Base-by-base conservation (phyloP, 2,113 vertebrate species). In the Tringa solitaria region DNA sequence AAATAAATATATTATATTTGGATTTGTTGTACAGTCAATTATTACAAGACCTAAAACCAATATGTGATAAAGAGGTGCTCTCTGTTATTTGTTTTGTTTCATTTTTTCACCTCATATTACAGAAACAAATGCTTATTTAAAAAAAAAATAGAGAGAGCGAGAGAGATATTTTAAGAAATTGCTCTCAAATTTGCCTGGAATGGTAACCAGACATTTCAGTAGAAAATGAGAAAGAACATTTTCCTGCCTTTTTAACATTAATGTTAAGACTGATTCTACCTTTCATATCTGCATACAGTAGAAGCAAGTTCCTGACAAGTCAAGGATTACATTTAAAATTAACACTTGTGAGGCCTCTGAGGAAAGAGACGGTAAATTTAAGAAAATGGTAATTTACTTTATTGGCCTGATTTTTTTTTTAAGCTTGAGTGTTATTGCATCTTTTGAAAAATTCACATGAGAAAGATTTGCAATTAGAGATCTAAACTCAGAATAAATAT, bases 1-100 rank as follows among this genome's bases (percentile, higher is more conserved):
- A 97, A 97, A 97, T 92, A 96, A 96, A 82, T 65, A 65, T 61
- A 87, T 88, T 96, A 68, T 75, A 85, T 94, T 93, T 86, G 27
- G 39, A 94, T 92, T 12, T 85, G 17, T 84, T 95, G 4, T 86
- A 77, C n/a, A 21, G 8, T 78, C 48, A 80, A 35, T 92, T 95
- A 91, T 93, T 84, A 92, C 54, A 78, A 94, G 65, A 92, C 19
- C 39, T 93, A 84, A 93, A 97, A 14, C 13, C 5, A 73, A 21
- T 54, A 81, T 39, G 43, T 93, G 87, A 87, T 94, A 94, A 85
- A 96, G 48, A 93, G 35, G 27, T n/a, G 6, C n/a, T 88, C 27
- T 33, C 0, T 59, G 18, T 56, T 81, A 46, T 48, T 74, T 65
- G 7, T 16, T 9, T 95, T 86, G 22, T 67, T 90, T 61, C 68